These are phyloP conservation scores for Pedionomus torquatus DNA, from an alignment of 2,113 vertebrate genomes.

Conservation along the genomic window DNA sequence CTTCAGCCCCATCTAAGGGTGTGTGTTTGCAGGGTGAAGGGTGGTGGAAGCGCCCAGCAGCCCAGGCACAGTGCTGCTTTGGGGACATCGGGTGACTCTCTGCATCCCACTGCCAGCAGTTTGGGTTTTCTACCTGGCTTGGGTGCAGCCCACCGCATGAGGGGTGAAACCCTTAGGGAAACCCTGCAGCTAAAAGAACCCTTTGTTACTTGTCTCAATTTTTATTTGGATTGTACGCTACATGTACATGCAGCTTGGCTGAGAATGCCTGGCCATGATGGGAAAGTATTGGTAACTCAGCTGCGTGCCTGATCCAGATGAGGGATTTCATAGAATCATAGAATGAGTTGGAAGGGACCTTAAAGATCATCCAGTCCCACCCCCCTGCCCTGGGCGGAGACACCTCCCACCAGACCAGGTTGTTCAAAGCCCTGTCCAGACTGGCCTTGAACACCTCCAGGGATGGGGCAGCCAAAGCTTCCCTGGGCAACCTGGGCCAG, in stretches of 20 bases:
- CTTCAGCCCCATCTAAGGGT: background rate
- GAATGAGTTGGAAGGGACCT: too few species aligned
- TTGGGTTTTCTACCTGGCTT: background rate
- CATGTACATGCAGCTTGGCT: background rate
- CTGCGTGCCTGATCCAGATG: background rate
- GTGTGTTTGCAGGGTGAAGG: rapidly evolving
- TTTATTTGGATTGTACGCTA: background rate
- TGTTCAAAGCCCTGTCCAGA: too few species aligned
- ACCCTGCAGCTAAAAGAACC: background rate
- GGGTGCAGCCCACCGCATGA: background rate
- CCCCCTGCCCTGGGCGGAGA: too few species aligned
- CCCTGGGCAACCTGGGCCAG: too few species aligned
- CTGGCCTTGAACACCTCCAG: too few species aligned
- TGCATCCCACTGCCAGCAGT: background rate
- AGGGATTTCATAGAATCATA: background rate
- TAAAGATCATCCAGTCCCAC: too few species aligned
- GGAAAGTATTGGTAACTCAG: background rate
- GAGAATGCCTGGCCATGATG: background rate
- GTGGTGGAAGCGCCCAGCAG: background rate
- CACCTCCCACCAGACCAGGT: too few species aligned
- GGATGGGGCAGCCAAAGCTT: too few species aligned
- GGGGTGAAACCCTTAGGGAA: background rate
- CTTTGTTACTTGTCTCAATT: background rate
- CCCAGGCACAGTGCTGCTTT: background rate
- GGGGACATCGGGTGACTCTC: background rate